Percentiles rank a stretch among this genome's conserved stretches.
phyloP scores from a whole-genome alignment of 2,888 invertebrate genomes.

The Melieria picta region DNA sequence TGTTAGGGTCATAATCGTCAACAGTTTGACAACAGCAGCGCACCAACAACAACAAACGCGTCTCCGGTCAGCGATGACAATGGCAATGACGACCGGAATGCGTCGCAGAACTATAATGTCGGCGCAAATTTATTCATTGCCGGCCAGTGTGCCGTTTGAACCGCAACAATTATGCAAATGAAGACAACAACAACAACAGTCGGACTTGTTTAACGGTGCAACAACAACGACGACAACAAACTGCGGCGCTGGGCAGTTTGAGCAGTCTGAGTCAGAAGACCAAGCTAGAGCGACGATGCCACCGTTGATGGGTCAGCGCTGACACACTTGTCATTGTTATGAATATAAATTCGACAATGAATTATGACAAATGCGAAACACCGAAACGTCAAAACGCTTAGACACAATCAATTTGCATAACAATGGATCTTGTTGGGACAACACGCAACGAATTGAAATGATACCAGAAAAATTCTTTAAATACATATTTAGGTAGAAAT shows the following conservation, averaged over 20 bases:
- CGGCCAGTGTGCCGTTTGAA: conserved; percentile 16
- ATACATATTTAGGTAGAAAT: too few species aligned
- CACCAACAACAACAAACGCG: too few species aligned
- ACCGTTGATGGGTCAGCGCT: background rate
- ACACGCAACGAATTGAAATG: too few species aligned
- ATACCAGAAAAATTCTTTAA: too few species aligned
- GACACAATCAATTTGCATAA: conserved; percentile 24
- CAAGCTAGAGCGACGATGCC: background rate
- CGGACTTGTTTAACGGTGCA: background rate
- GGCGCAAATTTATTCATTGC: conserved; percentile 25
- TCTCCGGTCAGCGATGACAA: too few species aligned
- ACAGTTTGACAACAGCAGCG: too few species aligned
- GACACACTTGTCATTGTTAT: conserved; percentile 10
- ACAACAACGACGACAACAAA: background rate
- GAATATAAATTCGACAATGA: conserved; percentile 9
- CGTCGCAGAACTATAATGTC: background rate
- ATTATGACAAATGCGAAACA: conserved; percentile 10
- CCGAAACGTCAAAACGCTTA: background rate
- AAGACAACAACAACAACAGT: background rate
- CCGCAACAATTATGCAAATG: conserved; percentile 28
- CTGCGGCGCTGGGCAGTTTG: background rate
- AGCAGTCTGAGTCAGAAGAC: background rate
- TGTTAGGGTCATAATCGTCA: too few species aligned
- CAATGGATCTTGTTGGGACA: conserved; percentile 23
- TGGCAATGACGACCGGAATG: too few species aligned